A percentile compares a stretch with the other conserved stretches of the same genome.
Evolutionary conservation across 2,797 vertebrate species (phyloP).

Genomic region (Emydoidea blandingii): DNA sequence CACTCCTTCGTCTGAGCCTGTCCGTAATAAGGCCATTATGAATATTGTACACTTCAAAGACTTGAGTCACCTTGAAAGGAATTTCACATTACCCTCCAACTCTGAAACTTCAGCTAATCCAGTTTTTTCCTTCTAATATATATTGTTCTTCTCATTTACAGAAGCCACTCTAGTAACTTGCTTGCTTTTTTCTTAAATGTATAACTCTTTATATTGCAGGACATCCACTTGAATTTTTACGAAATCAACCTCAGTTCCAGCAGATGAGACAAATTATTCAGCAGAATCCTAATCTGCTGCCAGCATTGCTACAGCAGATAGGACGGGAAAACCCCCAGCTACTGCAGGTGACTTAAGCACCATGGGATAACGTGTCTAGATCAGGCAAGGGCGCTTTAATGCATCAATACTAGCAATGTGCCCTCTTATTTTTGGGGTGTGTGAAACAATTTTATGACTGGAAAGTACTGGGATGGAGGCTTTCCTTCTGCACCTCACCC

Average conservation of each 20-base stretch:
- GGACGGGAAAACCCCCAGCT: conserved; percentile 95
- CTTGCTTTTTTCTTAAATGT: not conserved
- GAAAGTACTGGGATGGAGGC: not conserved
- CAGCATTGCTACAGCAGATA: conserved; percentile 94
- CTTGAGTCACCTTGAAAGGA: not conserved
- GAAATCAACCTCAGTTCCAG: conserved; percentile 96
- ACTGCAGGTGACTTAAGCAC: conserved; percentile 86
- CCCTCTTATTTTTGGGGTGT: not conserved
- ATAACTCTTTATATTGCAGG: conserved; percentile 77
- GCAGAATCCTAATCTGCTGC: conserved; percentile 94
- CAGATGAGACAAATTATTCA: conserved; percentile 98
- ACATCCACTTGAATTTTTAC: conserved; percentile 94
- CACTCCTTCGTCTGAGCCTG: not conserved
- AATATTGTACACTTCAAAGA: not conserved
- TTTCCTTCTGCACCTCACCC: not conserved
- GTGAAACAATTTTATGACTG: not conserved
- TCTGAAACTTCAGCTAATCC: not conserved
- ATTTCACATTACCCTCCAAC: not conserved
- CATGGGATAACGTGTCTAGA: not conserved
- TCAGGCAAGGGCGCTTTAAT: not conserved
- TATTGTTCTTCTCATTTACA: not conserved
- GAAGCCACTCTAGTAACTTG: not conserved
- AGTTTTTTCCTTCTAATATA: not conserved
- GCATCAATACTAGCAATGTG: not conserved
- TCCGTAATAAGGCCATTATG: not conserved